Percentiles rank a stretch among this genome's conserved stretches.
phyloP scores from a whole-genome alignment of 2,888 invertebrate species.

The Ganaspis brasiliensis region DNA sequence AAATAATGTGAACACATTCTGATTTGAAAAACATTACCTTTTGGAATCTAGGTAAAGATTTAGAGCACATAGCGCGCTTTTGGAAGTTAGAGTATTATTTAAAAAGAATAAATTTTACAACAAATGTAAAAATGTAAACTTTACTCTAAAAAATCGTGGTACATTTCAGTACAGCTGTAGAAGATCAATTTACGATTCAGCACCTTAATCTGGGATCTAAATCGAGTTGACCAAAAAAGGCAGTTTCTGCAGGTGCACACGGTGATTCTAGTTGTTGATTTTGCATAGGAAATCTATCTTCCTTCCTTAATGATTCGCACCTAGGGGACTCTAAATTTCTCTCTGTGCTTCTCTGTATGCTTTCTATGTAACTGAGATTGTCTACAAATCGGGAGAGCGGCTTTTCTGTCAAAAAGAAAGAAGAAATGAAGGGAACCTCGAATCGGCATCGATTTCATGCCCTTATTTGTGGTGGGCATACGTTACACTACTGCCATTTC shows the following conservation, averaged over 20 bases:
- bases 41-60: too few relatives aligned
- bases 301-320: conserved; percentile 34
- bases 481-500: conserved; percentile 57
- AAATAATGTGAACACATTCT: too few relatives aligned
- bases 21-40: too few relatives aligned
- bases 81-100: too few relatives aligned
- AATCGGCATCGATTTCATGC: conserved; percentile 62
- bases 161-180: conserved; percentile 16
- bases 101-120: too few relatives aligned
- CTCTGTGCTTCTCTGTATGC: neutral
- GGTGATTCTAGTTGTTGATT: conserved; percentile 1
- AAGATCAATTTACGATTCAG: conserved; percentile 10
- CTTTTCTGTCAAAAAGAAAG: neutral
- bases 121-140: neutral
- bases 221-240: conserved; percentile 27
- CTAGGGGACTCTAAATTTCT: conserved; percentile 36
- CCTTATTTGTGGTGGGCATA: conserved; percentile 62
- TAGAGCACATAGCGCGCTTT: too few relatives aligned
- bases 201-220: conserved; percentile 10
- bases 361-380: conserved; percentile 9
- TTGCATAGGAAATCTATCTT: conserved; percentile 31
- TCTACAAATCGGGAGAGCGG: conserved; percentile 35
- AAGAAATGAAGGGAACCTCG: conserved; percentile 49
- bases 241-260: conserved; percentile 17
- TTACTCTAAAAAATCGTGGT: conserved; percentile 12